Percentiles rank a stretch among this genome's conserved stretches.
Evolutionary conservation across 2,888 invertebrate genomes (phyloP).

Genomic region (Drosophila paramelanica): DNA sequence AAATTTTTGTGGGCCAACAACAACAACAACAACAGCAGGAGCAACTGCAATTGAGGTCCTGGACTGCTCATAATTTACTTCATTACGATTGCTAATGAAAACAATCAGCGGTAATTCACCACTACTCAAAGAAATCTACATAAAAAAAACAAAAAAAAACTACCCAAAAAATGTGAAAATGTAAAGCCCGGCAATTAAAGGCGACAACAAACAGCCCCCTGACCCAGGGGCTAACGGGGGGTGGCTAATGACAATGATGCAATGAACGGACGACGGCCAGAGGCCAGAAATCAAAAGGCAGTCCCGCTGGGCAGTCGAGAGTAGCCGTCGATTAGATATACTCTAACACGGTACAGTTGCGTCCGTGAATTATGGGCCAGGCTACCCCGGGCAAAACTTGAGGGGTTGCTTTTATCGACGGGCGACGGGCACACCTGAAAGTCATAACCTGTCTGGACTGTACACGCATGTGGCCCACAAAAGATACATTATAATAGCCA

Average conservation of each 20-base stretch:
- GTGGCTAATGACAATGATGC: constrained; percentile 73
- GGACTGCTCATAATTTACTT: constrained; percentile 71
- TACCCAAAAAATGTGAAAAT: constrained; percentile 36
- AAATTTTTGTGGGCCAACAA: constrained; percentile 43
- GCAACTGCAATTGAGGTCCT: constrained; percentile 39
- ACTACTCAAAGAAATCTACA: constrained; percentile 61
- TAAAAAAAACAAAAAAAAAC: constrained; percentile 37
- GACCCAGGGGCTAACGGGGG: constrained; percentile 51
- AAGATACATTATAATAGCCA: constrained; percentile 71
- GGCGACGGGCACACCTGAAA: constrained; percentile 67
- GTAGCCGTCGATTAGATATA: constrained; percentile 60
- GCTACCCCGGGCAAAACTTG: neutral
- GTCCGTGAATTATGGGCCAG: constrained; percentile 62
- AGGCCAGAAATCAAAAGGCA: constrained; percentile 75
- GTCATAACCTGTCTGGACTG: constrained; percentile 70
- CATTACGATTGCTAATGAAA: constrained; percentile 74
- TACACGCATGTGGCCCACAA: constrained; percentile 67
- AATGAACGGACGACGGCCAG: constrained; percentile 36
- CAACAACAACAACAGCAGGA: constrained; percentile 12
- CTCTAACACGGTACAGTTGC: constrained; percentile 62
- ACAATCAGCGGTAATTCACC: constrained; percentile 73
- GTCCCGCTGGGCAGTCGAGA: constrained; percentile 54
- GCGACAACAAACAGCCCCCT: constrained; percentile 75
- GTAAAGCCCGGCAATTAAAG: constrained; percentile 66
- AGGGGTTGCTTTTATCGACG: constrained; percentile 47